phyloP scores from a whole-genome alignment of 2,888 invertebrate species.

The Clistopyga incitator region DNA sequence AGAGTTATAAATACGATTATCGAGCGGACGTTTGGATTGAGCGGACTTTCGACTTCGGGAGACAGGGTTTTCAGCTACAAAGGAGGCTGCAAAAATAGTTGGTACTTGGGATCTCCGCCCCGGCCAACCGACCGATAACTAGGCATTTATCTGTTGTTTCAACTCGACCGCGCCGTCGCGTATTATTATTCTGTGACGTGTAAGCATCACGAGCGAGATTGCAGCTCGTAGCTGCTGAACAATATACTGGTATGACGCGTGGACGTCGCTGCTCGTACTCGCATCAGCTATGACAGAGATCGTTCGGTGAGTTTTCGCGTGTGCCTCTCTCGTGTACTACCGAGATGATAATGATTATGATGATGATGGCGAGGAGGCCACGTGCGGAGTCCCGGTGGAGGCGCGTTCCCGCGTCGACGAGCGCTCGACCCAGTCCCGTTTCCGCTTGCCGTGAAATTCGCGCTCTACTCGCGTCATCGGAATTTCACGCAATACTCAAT shows the following conservation, averaged over 20 bases:
- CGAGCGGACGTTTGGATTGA: not conserved
- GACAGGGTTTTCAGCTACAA: not conserved
- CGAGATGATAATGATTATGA: constrained; percentile 42
- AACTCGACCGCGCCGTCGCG: constrained; percentile 48
- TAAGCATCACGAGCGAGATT: constrained; percentile 62
- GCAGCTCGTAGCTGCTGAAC: constrained; percentile 65
- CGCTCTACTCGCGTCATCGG: constrained; percentile 54
- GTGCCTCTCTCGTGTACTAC: constrained; percentile 8
- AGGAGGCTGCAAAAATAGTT: constrained; percentile 18
- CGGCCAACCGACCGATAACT: constrained; percentile 59
- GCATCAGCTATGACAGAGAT: constrained; percentile 76
- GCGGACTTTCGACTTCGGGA: not conserved
- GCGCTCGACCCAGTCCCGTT: constrained; percentile 55
- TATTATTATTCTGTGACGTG: constrained; percentile 63
- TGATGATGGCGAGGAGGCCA: constrained; percentile 6
- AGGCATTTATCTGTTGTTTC: constrained; percentile 57
- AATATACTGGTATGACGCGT: constrained; percentile 74
- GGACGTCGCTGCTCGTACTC: constrained; percentile 69
- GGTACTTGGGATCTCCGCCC: constrained; percentile 60
- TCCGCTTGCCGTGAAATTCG: constrained; percentile 46
- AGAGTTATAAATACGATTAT: not conserved
- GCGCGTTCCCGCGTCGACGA: constrained; percentile 19
- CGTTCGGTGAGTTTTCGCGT: constrained; percentile 74
- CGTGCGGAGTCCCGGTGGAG: constrained; percentile 41
- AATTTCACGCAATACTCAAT: constrained; percentile 61